phyloP scores from a whole-genome alignment of 2,888 invertebrate genomes.

The Aspidiotus rigidus region DNA sequence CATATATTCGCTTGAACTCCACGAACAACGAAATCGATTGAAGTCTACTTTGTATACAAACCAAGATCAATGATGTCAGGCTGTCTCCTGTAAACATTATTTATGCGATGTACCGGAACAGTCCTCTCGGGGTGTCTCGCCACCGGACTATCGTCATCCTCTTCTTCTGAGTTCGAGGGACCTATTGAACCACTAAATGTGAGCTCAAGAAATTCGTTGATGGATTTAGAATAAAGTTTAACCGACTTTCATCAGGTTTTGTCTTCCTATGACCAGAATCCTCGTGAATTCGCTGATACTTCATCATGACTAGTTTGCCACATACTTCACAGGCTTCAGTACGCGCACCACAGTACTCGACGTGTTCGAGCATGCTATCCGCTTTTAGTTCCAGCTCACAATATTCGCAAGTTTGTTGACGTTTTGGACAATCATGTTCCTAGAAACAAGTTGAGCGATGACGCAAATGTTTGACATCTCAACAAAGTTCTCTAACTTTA shows the following conservation, averaged over 20 bases:
- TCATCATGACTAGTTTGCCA: constrained; percentile 59
- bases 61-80: no score
- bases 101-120: no score
- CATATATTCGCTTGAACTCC: not conserved
- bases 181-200: not conserved
- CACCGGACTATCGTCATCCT: no score
- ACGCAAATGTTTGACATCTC: not conserved
- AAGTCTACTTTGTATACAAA: no score
- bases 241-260: constrained; percentile 52
- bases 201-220: constrained; percentile 3
- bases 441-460: constrained; percentile 39
- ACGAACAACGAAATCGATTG: no score
- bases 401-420: constrained; percentile 53
- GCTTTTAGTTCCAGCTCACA: constrained; percentile 58
- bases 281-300: constrained; percentile 54
- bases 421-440: constrained; percentile 49
- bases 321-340: constrained; percentile 61
- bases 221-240: not conserved
- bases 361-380: constrained; percentile 53
- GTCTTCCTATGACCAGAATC: constrained; percentile 59
- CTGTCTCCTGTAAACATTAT: no score
- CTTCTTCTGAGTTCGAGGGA: not conserved
- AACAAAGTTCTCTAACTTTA: no score
- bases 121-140: no score
- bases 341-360: constrained; percentile 60